These are phyloP conservation scores for Alauda arvensis DNA, from an alignment of 2,797 vertebrate genomes.

Conservation along the genomic window DNA sequence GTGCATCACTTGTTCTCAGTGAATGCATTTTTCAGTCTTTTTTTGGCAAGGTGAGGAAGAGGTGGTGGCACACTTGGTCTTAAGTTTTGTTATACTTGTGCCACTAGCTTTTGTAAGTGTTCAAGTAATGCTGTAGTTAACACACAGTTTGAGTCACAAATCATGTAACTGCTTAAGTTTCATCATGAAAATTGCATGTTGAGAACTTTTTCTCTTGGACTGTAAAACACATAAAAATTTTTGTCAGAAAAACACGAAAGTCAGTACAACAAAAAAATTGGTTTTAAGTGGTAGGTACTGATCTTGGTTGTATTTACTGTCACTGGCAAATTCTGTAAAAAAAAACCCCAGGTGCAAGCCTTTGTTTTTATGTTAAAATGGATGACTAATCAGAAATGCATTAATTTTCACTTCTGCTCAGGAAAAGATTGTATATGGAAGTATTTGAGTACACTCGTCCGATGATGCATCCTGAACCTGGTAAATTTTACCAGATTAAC, in stretches of 20 bases:
- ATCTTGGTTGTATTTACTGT: background rate
- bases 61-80: background rate
- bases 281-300: background rate
- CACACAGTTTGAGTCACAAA: background rate
- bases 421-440: conserved; percentile 99
- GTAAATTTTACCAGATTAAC: conserved; percentile 98
- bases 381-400: background rate
- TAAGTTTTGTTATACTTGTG: background rate
- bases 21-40: background rate
- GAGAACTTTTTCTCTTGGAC: background rate
- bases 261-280: background rate
- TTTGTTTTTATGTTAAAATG: background rate
- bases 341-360: background rate
- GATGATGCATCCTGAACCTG: conserved; percentile 99
- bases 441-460: conserved; percentile 98
- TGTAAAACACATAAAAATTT: background rate
- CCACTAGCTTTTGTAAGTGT: background rate
- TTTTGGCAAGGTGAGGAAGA: background rate
- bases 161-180: background rate
- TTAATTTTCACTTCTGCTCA: conserved; percentile 51
- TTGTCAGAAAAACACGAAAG: background rate
- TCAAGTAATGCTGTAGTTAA: background rate
- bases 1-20: background rate
- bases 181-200: background rate
- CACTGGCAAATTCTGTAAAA: background rate